Percentiles rank a stretch among this genome's conserved stretches.
phyloP scores from a whole-genome alignment of 1,140 invertebrate genomes.

The Papilio polyxenes region DNA sequence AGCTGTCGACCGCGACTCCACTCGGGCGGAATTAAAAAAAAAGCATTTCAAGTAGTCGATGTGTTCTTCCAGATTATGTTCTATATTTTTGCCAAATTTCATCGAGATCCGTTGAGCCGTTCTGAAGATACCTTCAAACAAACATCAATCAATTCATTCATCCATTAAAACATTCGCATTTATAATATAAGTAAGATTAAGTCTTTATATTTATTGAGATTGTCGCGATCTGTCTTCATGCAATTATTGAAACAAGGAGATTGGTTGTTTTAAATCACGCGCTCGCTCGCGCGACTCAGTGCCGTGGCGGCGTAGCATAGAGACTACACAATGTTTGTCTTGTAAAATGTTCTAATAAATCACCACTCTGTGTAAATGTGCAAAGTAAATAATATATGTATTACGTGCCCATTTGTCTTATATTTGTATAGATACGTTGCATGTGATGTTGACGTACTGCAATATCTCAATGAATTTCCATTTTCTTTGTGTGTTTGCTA shows the following conservation, averaged over 20 bases:
- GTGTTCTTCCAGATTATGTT: no score
- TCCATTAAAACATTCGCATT: no score
- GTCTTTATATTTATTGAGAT: background rate
- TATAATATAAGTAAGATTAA: background rate
- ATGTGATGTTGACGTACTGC: constrained; percentile 17
- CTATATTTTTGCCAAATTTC: no score
- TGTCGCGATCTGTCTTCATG: background rate
- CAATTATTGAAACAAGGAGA: background rate
- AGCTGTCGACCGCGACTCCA: no score
- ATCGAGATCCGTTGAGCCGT: no score
- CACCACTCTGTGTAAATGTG: constrained; percentile 8
- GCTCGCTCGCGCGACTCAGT: background rate
- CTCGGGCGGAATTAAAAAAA: no score
- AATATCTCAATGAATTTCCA: constrained; percentile 2
- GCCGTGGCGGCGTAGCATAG: background rate
- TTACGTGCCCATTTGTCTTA: constrained; percentile 1
- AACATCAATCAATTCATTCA: no score
- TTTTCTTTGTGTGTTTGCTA: background rate
- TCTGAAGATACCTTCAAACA: no score
- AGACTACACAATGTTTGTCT: constrained; percentile 15
- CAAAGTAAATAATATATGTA: background rate
- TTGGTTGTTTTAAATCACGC: constrained; percentile 18
- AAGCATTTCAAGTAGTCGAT: no score
- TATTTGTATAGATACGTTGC: background rate
- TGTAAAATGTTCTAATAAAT: constrained; percentile 20